Conservation (phyloP, 1,140 invertebrate species). For the Acromyrmex charruanus region DNA sequence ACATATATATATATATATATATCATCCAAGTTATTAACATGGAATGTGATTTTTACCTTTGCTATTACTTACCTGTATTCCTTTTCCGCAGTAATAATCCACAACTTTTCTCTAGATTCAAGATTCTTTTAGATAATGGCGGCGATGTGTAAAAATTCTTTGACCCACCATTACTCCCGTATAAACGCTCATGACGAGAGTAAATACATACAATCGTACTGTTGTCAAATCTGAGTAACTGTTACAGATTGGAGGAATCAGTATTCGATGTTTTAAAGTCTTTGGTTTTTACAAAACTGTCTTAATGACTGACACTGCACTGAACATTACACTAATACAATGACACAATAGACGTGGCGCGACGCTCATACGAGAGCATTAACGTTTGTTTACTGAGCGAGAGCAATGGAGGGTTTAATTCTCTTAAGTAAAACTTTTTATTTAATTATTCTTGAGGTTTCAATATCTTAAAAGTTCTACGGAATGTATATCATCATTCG, state of each 20-base stretch:
- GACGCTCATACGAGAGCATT: not conserved
- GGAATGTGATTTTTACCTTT: slow-evolving; percentile 24
- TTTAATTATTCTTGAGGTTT: not conserved
- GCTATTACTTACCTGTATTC: not conserved
- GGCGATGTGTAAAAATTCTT: not conserved
- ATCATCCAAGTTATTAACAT: not conserved
- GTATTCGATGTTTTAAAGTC: too few relatives aligned
- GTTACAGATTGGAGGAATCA: too few relatives aligned
- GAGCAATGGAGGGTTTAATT: not conserved
- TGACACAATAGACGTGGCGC: not conserved
- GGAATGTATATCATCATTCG: not conserved
- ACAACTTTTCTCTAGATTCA: not conserved
- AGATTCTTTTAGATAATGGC: not conserved
- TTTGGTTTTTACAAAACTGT: too few relatives aligned
- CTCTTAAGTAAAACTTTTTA: not conserved
- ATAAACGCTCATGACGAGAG: too few relatives aligned
- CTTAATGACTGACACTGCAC: too few relatives aligned
- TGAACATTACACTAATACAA: not conserved
- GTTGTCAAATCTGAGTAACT: too few relatives aligned
- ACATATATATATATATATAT: not conserved
- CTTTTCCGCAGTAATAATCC: not conserved
- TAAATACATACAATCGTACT: too few relatives aligned
- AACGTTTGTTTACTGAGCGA: not conserved
- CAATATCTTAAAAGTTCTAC: not conserved
- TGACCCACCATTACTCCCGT: too few relatives aligned